phyloP scores from a whole-genome alignment of 2,797 vertebrate genomes.

The Falco cherrug region DNA sequence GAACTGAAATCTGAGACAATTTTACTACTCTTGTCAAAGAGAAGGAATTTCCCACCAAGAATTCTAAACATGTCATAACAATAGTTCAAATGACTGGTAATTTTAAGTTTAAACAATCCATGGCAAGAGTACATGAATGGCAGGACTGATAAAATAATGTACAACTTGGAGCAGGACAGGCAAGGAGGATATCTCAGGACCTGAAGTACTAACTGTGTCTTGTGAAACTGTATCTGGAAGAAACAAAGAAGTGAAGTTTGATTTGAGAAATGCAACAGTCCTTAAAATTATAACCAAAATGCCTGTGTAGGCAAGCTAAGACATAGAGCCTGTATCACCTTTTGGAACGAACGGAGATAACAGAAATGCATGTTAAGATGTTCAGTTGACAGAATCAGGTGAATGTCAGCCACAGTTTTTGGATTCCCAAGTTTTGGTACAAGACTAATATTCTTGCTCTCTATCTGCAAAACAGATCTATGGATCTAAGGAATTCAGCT shows the following conservation, averaged over 20 bases:
- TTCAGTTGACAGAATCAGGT: not conserved
- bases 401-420: not conserved
- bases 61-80: not conserved
- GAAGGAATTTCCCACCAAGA: not conserved
- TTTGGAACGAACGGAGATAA: not conserved
- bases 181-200: not conserved
- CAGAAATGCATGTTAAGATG: accelerated
- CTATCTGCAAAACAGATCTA: not conserved
- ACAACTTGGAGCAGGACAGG: not conserved
- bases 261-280: not conserved
- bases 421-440: not conserved
- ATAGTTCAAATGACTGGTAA: not conserved
- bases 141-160: not conserved
- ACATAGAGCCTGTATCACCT: not conserved
- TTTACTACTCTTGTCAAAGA: not conserved
- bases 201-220: not conserved
- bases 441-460: not conserved
- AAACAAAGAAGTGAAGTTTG: not conserved
- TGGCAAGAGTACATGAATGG: not conserved
- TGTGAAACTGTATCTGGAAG: not conserved
- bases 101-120: not conserved
- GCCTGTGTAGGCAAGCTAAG: not conserved
- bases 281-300: not conserved
- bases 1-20: not conserved
- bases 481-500: not conserved